These are phyloP conservation scores for Triops cancriformis DNA, from an alignment of 1,140 invertebrate genomes.

Conservation along the genomic window DNA sequence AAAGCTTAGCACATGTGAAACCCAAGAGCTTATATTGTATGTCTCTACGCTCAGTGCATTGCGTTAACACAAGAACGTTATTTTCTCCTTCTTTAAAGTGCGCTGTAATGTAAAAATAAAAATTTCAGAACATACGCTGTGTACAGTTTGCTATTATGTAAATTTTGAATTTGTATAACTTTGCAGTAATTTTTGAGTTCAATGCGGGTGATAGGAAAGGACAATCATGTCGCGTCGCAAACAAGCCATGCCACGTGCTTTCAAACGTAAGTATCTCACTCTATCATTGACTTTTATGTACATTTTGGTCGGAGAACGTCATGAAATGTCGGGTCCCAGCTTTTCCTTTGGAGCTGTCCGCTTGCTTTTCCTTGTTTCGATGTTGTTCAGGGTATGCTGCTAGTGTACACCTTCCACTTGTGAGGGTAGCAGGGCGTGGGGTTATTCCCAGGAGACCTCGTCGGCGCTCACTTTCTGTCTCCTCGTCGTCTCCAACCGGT, in stretches of 20 bases:
- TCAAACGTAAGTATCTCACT: neutral
- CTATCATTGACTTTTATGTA: neutral
- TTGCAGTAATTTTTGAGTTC: neutral
- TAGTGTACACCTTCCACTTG: too few species aligned
- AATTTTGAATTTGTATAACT: neutral
- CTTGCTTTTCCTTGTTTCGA: too few species aligned
- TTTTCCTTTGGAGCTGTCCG: neutral
- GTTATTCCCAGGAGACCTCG: too few species aligned
- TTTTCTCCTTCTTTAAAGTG: neutral
- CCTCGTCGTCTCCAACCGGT: too few species aligned
- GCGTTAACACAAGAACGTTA: neutral
- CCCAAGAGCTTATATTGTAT: neutral
- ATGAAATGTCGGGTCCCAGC: neutral
- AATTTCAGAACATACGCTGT: neutral
- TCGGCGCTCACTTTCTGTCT: too few species aligned
- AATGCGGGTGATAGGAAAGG: neutral
- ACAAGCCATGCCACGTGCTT: neutral
- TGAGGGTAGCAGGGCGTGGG: too few species aligned
- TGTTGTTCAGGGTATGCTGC: too few species aligned
- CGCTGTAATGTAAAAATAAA: neutral
- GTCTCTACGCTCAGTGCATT: neutral
- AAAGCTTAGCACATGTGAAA: slow-evolving; percentile 6
- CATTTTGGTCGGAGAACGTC: neutral
- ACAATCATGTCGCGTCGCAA: neutral
- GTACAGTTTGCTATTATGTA: neutral